A percentile compares a stretch with the other conserved stretches of the same genome.
These are phyloP conservation scores for Trileptium ribeirensis DNA, from an alignment of 2,888 invertebrate species.

Conservation along the genomic window DNA sequence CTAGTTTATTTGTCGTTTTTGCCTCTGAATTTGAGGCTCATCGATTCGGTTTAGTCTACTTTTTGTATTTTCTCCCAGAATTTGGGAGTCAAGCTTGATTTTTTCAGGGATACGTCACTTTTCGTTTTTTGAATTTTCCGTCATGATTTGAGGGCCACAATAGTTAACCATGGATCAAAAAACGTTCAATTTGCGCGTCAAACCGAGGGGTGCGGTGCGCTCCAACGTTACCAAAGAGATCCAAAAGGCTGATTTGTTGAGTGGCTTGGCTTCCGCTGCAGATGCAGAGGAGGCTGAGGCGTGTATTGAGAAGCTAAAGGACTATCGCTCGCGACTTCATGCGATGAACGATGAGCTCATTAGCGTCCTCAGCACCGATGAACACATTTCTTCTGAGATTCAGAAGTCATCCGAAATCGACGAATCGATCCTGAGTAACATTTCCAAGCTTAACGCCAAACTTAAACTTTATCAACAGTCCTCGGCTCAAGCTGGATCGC, in stretches of 20 bases:
- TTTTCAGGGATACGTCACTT: background rate
- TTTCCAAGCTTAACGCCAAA: too few relatives aligned
- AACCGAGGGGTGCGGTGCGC: background rate
- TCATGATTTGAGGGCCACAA: background rate
- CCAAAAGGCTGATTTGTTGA: background rate
- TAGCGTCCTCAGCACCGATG: background rate
- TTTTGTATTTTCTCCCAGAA: background rate
- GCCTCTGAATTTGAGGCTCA: background rate
- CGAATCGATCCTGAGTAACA: too few relatives aligned
- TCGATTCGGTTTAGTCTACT: too few relatives aligned
- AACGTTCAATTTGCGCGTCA: background rate
- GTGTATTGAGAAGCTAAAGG: background rate
- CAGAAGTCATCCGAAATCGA: too few relatives aligned
- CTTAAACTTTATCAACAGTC: too few relatives aligned
- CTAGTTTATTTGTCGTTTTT: background rate
- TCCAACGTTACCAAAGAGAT: background rate
- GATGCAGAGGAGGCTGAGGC: background rate
- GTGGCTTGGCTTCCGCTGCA: background rate
- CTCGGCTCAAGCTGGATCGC: too few relatives aligned
- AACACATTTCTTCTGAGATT: background rate
- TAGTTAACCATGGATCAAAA: background rate
- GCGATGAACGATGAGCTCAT: background rate
- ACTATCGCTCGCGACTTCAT: background rate
- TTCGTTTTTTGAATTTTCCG: background rate
- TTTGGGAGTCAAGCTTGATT: background rate